Percentiles rank a stretch among this genome's conserved stretches.
phyloP scores from a whole-genome alignment of 2,113 vertebrate species.

The western clawed frog (Xenopus tropicalis) region UCB_Xtro_10.0 CM004449.2:18735501-18736000 shows the following conservation, averaged over 20 bases:
- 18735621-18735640: too few species aligned
- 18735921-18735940: slow-evolving; percentile 37
- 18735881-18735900: background rate
- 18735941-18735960: background rate
- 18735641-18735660: too few species aligned
- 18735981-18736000: slow-evolving; percentile 27
- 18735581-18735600: too few species aligned
- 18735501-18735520: background rate
- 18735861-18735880: slow-evolving; percentile 10
- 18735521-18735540: background rate
- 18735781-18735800: background rate
- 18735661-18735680: background rate
- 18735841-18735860: slow-evolving; percentile 17
- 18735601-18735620: too few species aligned
- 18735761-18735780: background rate
- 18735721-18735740: background rate
- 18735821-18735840: background rate
- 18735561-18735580: background rate
- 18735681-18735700: background rate
- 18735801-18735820: too few species aligned
- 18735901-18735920: slow-evolving; percentile 11
- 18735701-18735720: background rate
- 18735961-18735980: slow-evolving; percentile 25
- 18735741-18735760: background rate
- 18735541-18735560: background rate